Evolutionary conservation across 2,113 vertebrate genomes (phyloP).

Genomic region (Dasyornis broadbenti): DNA sequence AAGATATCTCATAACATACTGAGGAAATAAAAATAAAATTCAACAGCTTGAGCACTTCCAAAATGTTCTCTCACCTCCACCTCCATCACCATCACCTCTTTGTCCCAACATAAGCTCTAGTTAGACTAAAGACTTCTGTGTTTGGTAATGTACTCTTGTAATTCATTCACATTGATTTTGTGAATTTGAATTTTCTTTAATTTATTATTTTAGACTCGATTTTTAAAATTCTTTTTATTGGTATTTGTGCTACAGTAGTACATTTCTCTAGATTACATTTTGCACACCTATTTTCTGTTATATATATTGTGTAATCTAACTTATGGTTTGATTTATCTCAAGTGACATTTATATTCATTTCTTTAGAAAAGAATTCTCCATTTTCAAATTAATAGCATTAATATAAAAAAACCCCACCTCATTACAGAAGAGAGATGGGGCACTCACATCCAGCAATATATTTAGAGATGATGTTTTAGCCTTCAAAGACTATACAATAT

Average conservation of each 20-base stretch:
- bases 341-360: not conserved
- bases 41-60: slow-evolving; percentile 9
- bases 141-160: not conserved
- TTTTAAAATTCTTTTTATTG: not conserved
- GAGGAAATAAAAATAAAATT: slow-evolving; percentile 38
- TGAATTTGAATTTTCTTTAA: not conserved
- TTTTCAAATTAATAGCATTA: not conserved
- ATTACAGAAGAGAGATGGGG: not conserved
- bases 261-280: not conserved
- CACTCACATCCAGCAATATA: not conserved
- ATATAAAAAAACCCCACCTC: not conserved
- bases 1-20: not conserved
- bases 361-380: not conserved
- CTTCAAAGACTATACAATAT: not conserved
- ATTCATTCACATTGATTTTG: not conserved
- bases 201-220: not conserved
- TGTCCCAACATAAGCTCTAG: not conserved
- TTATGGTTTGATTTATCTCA: not conserved
- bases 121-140: not conserved
- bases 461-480: not conserved
- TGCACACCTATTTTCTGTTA: not conserved
- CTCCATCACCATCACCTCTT: not conserved
- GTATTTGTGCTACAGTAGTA: not conserved
- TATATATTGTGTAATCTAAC: not conserved
- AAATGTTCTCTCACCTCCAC: slow-evolving; percentile 1